Percentiles rank a stretch among this genome's conserved stretches.
phyloP scores from a whole-genome alignment of 2,888 invertebrate species.

The Teleiodes luculella region DNA sequence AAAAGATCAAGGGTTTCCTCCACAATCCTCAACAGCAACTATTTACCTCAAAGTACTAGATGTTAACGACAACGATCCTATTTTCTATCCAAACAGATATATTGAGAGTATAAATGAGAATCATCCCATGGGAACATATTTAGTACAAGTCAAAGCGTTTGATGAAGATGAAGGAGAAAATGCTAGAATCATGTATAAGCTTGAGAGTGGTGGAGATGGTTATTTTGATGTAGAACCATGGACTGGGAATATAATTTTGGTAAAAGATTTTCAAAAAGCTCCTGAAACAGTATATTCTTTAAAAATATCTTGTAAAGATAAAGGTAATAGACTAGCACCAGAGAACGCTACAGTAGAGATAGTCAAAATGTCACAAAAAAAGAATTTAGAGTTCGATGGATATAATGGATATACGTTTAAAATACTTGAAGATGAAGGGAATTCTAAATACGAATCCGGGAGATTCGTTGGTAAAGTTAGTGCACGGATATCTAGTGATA shows the following conservation, averaged over 20 bases:
- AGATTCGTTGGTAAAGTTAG: constrained; percentile 88
- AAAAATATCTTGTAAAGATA: constrained; percentile 88
- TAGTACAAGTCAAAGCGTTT: constrained; percentile 87
- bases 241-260: constrained; percentile 86
- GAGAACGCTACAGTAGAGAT: constrained; percentile 90
- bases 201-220: constrained; percentile 89
- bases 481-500: constrained; percentile 80
- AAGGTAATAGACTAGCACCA: constrained; percentile 84
- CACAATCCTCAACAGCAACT: constrained; percentile 93
- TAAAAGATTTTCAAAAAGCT: constrained; percentile 81
- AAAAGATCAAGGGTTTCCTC: constrained; percentile 93
- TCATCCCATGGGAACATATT: constrained; percentile 79
- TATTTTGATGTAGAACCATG: constrained; percentile 88
- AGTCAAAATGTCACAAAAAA: constrained; percentile 84
- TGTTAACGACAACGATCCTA: constrained; percentile 94
- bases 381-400: constrained; percentile 86
- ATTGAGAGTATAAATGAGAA: constrained; percentile 87
- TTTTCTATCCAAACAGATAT: constrained; percentile 94
- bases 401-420: constrained; percentile 89
- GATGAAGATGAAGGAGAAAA: constrained; percentile 95
- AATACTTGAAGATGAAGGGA: constrained; percentile 88
- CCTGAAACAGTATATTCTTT: constrained; percentile 85
- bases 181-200: constrained; percentile 86
- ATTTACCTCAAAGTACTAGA: constrained; percentile 89
- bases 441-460: constrained; percentile 77